Evolutionary conservation across 2,888 invertebrate genomes (phyloP).

Genomic region (Drosophila phalerata): DNA sequence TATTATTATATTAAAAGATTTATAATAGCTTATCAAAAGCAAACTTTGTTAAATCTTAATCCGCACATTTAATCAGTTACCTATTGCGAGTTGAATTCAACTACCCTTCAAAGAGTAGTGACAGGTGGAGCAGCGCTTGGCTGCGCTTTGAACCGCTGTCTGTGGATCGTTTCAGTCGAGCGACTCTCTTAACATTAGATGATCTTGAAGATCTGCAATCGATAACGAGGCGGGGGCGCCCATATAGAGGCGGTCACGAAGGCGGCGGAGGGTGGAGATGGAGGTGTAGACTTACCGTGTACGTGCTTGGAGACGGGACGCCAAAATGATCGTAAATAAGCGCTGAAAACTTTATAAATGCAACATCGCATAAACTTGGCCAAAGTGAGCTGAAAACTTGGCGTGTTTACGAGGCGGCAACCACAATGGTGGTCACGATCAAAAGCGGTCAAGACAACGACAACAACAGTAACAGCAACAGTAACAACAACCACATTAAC

Average conservation of each 20-base stretch:
- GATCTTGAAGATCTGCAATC: slow-evolving; percentile 38
- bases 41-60: neutral
- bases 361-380: slow-evolving; percentile 75
- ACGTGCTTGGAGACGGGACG: slow-evolving; percentile 22
- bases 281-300: neutral
- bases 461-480: slow-evolving; percentile 29
- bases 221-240: slow-evolving; percentile 48
- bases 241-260: slow-evolving; percentile 7
- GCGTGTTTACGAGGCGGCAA: slow-evolving; percentile 82
- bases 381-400: slow-evolving; percentile 53
- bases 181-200: slow-evolving; percentile 26
- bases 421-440: slow-evolving; percentile 82
- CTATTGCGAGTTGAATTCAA: neutral
- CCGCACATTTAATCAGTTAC: slow-evolving; percentile 9
- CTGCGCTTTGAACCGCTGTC: slow-evolving; percentile 43
- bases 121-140: slow-evolving; percentile 51
- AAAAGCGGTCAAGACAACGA: slow-evolving; percentile 74
- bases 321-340: slow-evolving; percentile 76
- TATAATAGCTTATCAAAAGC: neutral
- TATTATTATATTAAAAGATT: neutral
- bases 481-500: slow-evolving; percentile 31
- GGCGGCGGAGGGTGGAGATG: neutral
- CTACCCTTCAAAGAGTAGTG: neutral
- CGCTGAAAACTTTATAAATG: slow-evolving; percentile 81
- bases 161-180: slow-evolving; percentile 29